Evolutionary conservation across 2,113 vertebrate species (phyloP).

Genomic region (Phalacrocorax carbo): DNA sequence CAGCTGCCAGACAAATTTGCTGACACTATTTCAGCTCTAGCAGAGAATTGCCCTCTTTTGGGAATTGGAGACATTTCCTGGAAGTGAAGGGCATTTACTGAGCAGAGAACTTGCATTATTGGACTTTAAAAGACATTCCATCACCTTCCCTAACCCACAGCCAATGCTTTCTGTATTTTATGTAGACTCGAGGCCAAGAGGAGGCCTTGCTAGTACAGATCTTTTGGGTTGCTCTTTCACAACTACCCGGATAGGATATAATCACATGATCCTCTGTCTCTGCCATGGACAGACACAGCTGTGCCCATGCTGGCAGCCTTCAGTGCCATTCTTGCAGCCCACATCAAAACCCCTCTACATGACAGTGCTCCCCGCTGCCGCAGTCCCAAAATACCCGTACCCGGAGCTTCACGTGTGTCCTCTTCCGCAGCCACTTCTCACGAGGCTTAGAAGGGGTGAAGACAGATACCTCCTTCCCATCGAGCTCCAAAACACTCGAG

Average conservation of each 20-base stretch:
- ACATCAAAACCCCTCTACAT: fast-evolving
- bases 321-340: not conserved
- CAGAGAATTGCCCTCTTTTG: not conserved
- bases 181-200: not conserved
- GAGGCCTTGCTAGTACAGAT: not conserved
- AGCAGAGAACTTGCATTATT: not conserved
- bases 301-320: fast-evolving
- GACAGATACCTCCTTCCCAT: constrained; percentile 91
- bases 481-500: constrained; percentile 89
- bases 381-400: constrained; percentile 55
- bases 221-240: not conserved
- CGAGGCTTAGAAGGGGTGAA: constrained; percentile 94
- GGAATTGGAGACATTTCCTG: not conserved
- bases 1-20: not conserved
- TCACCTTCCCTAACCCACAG: not conserved
- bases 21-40: not conserved
- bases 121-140: not conserved
- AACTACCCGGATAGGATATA: not conserved
- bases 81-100: not conserved
- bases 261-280: not conserved
- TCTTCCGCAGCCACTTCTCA: constrained; percentile 93
- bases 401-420: constrained; percentile 93
- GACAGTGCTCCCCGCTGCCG: not conserved
- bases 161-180: not conserved
- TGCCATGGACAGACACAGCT: not conserved